Evolutionary conservation across 1,140 invertebrate genomes (phyloP).

Genomic region (Drosophila ironensis): DNA sequence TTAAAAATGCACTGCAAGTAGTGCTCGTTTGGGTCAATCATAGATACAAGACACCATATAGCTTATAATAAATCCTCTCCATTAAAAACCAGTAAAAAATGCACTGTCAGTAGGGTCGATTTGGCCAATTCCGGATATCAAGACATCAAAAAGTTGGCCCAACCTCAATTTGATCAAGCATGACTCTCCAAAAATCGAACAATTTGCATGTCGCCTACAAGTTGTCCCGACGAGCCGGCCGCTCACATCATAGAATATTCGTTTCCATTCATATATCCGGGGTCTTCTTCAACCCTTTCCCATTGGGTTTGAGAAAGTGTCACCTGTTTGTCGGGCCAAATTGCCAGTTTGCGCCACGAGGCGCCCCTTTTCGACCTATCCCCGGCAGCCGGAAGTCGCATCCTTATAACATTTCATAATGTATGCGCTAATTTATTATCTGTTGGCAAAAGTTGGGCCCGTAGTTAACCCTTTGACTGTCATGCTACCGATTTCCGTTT

Average conservation of each 20-base stretch:
- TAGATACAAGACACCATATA: conserved; percentile 7
- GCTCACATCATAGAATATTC: conserved; percentile 1
- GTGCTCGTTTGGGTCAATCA: conserved; percentile 22
- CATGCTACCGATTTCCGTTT: conserved; percentile 12
- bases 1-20: conserved; percentile 28
- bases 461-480: conserved; percentile 68
- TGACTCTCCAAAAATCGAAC: conserved; percentile 43
- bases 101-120: conserved; percentile 36
- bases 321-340: conserved; percentile 57
- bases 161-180: conserved; percentile 33
- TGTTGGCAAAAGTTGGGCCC: conserved; percentile 71
- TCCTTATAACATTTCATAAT: conserved; percentile 75
- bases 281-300: conserved; percentile 51
- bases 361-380: not conserved
- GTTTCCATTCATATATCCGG: too few species aligned
- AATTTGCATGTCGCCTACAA: conserved; percentile 22
- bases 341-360: conserved; percentile 51
- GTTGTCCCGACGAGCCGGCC: not conserved
- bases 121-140: conserved; percentile 37
- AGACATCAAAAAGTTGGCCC: conserved; percentile 49
- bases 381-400: conserved; percentile 58
- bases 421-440: conserved; percentile 79
- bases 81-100: not conserved
- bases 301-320: conserved; percentile 66
- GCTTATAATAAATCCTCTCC: not conserved